phyloP scores from a whole-genome alignment of 2,113 vertebrate genomes.

The Clinocottus analis region DNA sequence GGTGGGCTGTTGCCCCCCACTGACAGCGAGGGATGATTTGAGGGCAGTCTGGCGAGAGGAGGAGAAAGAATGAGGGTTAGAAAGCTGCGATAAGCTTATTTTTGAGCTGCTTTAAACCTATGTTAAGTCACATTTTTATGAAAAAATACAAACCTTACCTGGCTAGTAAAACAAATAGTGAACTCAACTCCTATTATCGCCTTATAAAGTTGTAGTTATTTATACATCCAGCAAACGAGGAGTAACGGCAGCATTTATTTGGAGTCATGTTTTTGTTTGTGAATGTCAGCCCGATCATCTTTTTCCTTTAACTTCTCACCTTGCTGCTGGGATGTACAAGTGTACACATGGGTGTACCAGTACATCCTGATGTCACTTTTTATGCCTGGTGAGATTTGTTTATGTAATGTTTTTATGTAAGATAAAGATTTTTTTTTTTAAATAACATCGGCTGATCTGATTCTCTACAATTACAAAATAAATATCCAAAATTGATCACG shows the following conservation, averaged over 20 bases:
- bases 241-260: too few species aligned
- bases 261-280: neutral
- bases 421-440: neutral
- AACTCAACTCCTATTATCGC: too few species aligned
- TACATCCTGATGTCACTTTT: neutral
- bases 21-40: conserved; percentile 89
- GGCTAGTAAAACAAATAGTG: too few species aligned
- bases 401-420: neutral
- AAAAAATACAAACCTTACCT: neutral
- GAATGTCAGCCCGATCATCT: neutral
- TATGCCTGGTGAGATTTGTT: neutral
- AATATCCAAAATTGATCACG: too few species aligned
- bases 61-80: neutral
- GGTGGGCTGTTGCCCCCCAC: conserved; percentile 86
- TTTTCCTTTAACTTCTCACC: neutral
- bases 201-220: too few species aligned
- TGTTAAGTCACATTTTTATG: too few species aligned
- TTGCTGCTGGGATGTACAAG: neutral
- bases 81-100: neutral
- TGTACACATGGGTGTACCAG: neutral
- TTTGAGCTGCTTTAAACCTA: neutral
- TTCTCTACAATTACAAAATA: neutral
- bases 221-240: too few species aligned
- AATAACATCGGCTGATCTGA: neutral
- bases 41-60: conserved; percentile 86